Evolutionary conservation across 2,797 vertebrate species (phyloP), one percentile per base, ranked within the genome.

Genomic region (Spea hammondii): DNA sequence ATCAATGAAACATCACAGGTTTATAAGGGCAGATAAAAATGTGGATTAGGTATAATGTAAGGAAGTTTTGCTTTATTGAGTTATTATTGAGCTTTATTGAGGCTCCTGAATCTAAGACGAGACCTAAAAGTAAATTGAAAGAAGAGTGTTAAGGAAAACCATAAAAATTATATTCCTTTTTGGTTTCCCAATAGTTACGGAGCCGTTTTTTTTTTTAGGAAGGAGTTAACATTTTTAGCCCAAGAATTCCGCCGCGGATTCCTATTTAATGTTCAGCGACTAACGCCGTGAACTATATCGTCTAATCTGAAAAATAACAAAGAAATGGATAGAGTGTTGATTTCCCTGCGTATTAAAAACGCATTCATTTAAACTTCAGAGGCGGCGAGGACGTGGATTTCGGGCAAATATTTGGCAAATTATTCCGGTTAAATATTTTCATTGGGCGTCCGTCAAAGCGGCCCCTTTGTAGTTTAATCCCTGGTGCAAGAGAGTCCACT

Each of bases 381-480:
- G 51, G 6, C 1, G 6, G 10, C 10, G 48, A 9, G 14, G 14
- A 67, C 5, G 66, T 44, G 65, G 65, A 48, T 55, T 32, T n/a
- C n/a, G 45, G 70, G 57, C 10, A 2, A 6, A 46, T 55, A 55
- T 32, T 32, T 32, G 32, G 32, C 32, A 32, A 32, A 32, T 32
- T 32, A 32, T 32, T 9, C 13, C 5, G 11, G 72, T 66, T 59
- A 76, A 71, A 76, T 80, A 76, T 80, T 80, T 65, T 65, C 51
- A 53, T 76, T 80, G 79, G 79, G 79, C 64, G 72, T 17, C 79
- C 9, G n/a, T 80, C 72, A 79, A 70, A 70, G 48, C 32, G 1
- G 79, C 12, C n/a, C 46, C 67, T 65, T 80, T 80, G 71, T 79
- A 73, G 45, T 62, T 4, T 45, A 51, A 60, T 68, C 72, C 46